Conservation (phyloP, 2,797 vertebrate genomes). For the Garrulus glandarius region DNA sequence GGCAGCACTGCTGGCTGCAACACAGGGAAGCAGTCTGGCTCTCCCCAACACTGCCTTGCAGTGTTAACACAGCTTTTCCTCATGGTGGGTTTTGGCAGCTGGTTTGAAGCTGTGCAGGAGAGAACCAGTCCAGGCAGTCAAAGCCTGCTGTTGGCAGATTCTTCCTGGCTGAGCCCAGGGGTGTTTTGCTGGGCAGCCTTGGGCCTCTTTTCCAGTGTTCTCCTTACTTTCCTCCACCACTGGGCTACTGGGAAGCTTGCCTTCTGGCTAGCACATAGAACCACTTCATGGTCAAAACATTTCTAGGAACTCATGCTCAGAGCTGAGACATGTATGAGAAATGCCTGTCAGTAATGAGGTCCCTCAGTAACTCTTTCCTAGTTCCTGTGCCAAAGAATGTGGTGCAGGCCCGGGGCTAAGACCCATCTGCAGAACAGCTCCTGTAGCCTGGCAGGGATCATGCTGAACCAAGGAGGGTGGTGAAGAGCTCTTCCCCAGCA, state of each 20-base stretch:
- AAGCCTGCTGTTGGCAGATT: slow-evolving; percentile 4
- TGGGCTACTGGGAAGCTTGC: not conserved
- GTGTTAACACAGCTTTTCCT: not conserved
- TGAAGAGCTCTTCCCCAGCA: no score
- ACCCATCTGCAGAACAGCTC: not conserved
- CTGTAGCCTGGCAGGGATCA: not conserved
- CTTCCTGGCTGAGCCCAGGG: not conserved
- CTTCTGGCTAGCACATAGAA: not conserved
- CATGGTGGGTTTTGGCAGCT: not conserved
- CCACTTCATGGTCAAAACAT: not conserved
- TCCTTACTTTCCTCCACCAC: not conserved
- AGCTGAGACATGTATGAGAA: not conserved
- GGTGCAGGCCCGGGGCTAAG: not conserved
- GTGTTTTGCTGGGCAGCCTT: not conserved
- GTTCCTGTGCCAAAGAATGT: not conserved
- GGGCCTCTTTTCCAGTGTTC: not conserved
- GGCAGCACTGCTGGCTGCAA: not conserved
- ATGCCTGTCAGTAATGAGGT: not conserved
- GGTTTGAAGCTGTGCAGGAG: not conserved
- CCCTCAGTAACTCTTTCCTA: not conserved
- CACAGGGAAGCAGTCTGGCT: not conserved
- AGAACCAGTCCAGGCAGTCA: slow-evolving; percentile 36
- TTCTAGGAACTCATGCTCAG: not conserved
- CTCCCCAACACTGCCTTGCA: not conserved
- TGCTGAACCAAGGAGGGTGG: not conserved